phyloP scores from a whole-genome alignment of 2,888 invertebrate genomes.

The Mayetiola destructor region DNA sequence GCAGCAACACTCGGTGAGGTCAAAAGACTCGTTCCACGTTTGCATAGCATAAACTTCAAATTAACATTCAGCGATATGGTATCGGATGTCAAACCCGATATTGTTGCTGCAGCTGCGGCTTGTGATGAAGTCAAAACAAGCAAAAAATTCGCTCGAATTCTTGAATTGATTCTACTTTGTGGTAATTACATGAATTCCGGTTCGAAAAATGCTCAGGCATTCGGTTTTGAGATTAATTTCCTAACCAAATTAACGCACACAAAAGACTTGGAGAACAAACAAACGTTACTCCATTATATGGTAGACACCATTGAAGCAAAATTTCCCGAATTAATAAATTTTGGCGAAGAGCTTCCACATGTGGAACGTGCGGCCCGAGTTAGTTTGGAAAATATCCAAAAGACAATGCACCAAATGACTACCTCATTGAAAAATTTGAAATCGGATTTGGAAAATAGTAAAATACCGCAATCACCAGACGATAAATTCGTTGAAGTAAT shows the following conservation, averaged over 20 bases:
- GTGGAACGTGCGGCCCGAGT: slow-evolving; percentile 79
- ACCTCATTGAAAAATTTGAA: slow-evolving; percentile 75
- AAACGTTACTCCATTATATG: slow-evolving; percentile 82
- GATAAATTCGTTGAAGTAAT: slow-evolving; percentile 78
- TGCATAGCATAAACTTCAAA: slow-evolving; percentile 82
- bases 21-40: slow-evolving; percentile 68
- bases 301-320: slow-evolving; percentile 77
- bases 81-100: slow-evolving; percentile 45
- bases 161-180: slow-evolving; percentile 75
- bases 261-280: slow-evolving; percentile 87
- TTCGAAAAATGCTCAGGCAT: slow-evolving; percentile 82
- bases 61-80: slow-evolving; percentile 76
- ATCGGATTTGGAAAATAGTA: slow-evolving; percentile 75
- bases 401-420: slow-evolving; percentile 72
- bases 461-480: slow-evolving; percentile 60
- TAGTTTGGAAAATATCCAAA: slow-evolving; percentile 67
- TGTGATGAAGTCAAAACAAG: slow-evolving; percentile 87
- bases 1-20: slow-evolving; percentile 80
- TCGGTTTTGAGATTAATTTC: slow-evolving; percentile 93
- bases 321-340: slow-evolving; percentile 69
- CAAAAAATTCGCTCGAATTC: slow-evolving; percentile 74
- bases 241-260: slow-evolving; percentile 80
- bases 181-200: slow-evolving; percentile 98
- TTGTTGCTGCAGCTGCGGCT: slow-evolving; percentile 88
- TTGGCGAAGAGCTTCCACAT: slow-evolving; percentile 79